Percentiles rank a stretch among this genome's conserved stretches.
Conservation (phyloP, 1,140 invertebrate species). For the Proctacanthus coquilletti region DNA sequence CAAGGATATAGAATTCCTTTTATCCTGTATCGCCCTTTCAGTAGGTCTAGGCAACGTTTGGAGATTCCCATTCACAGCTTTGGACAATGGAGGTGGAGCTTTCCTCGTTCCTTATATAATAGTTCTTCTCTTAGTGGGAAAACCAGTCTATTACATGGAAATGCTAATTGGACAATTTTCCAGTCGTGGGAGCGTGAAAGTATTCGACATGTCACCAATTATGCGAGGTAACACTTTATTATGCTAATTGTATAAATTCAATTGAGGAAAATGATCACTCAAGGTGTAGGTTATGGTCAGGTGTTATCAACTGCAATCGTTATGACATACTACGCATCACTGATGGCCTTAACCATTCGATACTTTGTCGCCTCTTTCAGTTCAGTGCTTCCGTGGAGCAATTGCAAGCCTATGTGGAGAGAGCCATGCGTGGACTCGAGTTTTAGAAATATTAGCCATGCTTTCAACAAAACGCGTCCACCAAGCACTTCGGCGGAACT, state of each 20-base stretch:
- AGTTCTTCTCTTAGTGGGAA: conserved; percentile 66
- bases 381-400: conserved; percentile 42
- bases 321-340: conserved; percentile 56
- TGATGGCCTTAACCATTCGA: conserved; percentile 58
- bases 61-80: conserved; percentile 67
- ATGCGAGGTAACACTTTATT: conserved; percentile 53
- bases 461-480: too few species aligned
- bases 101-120: conserved; percentile 76
- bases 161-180: conserved; percentile 65
- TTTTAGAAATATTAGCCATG: too few species aligned
- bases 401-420: conserved; percentile 42
- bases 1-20: conserved; percentile 70
- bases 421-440: conserved; percentile 18
- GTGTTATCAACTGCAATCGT: conserved; percentile 52
- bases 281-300: conserved; percentile 64
- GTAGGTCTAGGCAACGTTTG: conserved; percentile 59
- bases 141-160: conserved; percentile 84
- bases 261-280: too few species aligned
- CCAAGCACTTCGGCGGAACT: conserved; percentile 38
- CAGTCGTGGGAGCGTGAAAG: conserved; percentile 49
- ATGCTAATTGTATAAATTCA: neutral
- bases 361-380: conserved; percentile 50
- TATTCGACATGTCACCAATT: conserved; percentile 40
- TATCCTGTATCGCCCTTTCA: conserved; percentile 81
- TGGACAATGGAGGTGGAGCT: conserved; percentile 57